A percentile compares a stretch with the other conserved stretches of the same genome.
Evolutionary conservation across 2,888 invertebrate genomes (phyloP).

Genomic region (Drosophila paranaensis): DNA sequence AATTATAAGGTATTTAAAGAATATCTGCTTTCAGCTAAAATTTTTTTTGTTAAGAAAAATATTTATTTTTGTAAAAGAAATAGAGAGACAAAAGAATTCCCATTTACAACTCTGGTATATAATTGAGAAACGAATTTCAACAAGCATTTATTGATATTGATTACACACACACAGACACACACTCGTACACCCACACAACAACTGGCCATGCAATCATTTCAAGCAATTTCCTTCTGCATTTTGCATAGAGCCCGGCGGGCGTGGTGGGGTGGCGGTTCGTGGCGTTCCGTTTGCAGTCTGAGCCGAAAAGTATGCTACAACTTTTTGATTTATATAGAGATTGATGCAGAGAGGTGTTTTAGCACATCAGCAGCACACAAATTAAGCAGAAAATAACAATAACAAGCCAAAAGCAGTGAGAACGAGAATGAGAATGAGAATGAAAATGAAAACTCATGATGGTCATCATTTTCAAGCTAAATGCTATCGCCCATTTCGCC

Average conservation of each 20-base stretch:
- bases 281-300: constrained; percentile 14
- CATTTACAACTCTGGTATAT: constrained; percentile 1
- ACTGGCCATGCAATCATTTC: constrained; percentile 35
- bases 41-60: background rate
- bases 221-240: constrained; percentile 40
- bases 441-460: constrained; percentile 57
- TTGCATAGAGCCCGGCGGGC: constrained; percentile 15
- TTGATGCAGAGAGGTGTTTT: constrained; percentile 55
- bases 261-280: too few relatives aligned
- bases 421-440: background rate
- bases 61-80: background rate
- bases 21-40: background rate
- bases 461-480: constrained; percentile 59
- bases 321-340: constrained; percentile 38
- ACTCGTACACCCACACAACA: constrained; percentile 7
- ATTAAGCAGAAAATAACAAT: constrained; percentile 52
- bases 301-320: constrained; percentile 48
- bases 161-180: constrained; percentile 8
- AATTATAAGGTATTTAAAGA: background rate
- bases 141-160: constrained; percentile 40
- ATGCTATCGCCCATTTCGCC: constrained; percentile 44
- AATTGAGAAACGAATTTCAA: constrained; percentile 13
- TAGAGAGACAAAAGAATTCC: constrained; percentile 13
- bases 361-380: constrained; percentile 56
- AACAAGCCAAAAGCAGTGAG: constrained; percentile 14